Percentiles rank a stretch among this genome's conserved stretches.
phyloP scores from a whole-genome alignment of 2,797 vertebrate genomes.

The Hippopotamyrus pictus region DNA sequence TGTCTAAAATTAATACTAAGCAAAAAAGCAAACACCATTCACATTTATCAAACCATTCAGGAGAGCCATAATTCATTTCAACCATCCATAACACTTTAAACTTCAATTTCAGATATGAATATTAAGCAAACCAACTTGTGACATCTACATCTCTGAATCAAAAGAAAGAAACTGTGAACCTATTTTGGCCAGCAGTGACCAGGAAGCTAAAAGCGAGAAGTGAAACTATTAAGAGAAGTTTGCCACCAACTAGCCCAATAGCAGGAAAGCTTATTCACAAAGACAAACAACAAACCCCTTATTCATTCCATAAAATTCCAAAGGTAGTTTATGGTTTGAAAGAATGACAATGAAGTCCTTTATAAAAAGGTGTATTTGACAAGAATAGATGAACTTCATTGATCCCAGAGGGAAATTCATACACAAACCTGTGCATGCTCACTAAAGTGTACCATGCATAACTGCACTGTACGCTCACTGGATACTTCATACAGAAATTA shows the following conservation, averaged over 20 bases:
- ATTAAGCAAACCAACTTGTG: background rate
- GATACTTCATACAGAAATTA: background rate
- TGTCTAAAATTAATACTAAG: background rate
- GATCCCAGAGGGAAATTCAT: background rate
- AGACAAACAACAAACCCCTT: background rate
- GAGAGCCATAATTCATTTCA: background rate
- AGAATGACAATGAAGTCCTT: background rate
- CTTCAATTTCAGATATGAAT: slow-evolving; percentile 1
- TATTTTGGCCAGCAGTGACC: slow-evolving; percentile 23
- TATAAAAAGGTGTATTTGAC: background rate
- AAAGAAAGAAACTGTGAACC: slow-evolving; percentile 24
- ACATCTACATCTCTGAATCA: background rate
- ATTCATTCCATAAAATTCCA: background rate
- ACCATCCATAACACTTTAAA: background rate
- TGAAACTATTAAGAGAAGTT: slow-evolving; percentile 41
- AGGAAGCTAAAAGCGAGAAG: slow-evolving; percentile 42
- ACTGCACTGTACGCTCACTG: background rate
- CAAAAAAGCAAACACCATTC: background rate
- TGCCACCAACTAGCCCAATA: background rate
- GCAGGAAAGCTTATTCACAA: background rate
- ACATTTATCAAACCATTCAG: background rate
- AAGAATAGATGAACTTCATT: background rate
- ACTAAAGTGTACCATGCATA: background rate
- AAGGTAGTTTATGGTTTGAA: background rate
- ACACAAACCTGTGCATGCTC: background rate